Conservation (phyloP, 2,797 vertebrate genomes). For the Caiman crocodilus region DNA sequence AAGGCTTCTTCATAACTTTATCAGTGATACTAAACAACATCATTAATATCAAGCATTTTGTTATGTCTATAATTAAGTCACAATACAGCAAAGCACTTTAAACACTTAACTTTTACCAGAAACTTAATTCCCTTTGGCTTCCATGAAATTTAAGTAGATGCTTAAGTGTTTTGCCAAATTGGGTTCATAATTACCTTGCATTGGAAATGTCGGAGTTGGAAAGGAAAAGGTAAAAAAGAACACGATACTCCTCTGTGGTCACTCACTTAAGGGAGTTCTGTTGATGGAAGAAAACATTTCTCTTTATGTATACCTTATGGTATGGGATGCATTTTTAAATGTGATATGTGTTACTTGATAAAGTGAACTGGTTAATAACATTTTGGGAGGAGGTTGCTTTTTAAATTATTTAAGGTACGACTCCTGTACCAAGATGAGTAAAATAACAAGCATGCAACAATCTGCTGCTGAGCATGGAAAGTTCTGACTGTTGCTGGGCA, state of each 20-base stretch:
- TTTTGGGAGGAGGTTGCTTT: too few species aligned
- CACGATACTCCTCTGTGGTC: too few species aligned
- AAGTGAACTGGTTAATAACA: background rate
- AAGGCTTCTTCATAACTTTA: background rate
- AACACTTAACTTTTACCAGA: rapidly evolving
- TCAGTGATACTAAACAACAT: background rate
- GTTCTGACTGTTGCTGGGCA: background rate
- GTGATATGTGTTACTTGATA: background rate
- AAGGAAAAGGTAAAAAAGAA: too few species aligned
- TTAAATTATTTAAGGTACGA: too few species aligned
- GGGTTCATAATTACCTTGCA: background rate
- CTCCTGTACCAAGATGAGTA: rapidly evolving
- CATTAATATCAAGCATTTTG: background rate
- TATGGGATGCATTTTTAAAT: too few species aligned
- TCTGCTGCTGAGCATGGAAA: background rate
- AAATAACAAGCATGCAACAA: background rate
- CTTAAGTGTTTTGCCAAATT: background rate
- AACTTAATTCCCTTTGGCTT: background rate
- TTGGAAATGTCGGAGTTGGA: too few species aligned
- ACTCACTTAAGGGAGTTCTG: too few species aligned
- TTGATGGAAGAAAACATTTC: too few species aligned
- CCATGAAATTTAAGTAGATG: background rate
- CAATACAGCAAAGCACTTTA: background rate
- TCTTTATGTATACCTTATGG: too few species aligned
- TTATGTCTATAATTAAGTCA: background rate